phyloP scores from a whole-genome alignment of 2,113 vertebrate species.

The Ictalurus furcatus region DNA sequence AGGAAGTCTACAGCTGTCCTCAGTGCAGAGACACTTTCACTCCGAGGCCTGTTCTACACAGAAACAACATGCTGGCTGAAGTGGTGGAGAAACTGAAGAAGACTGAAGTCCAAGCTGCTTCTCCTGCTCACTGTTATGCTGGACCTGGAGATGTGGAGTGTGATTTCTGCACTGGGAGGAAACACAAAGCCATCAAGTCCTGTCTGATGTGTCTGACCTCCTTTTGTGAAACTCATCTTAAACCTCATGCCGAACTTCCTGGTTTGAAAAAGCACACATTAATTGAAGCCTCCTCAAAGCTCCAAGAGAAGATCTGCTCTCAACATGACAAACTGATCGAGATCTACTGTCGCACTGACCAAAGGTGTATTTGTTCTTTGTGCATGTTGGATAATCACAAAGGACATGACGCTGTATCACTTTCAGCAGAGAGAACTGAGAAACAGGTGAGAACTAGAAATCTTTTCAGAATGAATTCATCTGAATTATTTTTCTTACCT shows the following conservation, averaged over 20 bases:
- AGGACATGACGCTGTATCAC: no score
- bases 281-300: not conserved
- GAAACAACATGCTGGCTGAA: not conserved
- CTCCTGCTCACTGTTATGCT: not conserved
- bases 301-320: not conserved
- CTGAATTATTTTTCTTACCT: no score
- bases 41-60: no score
- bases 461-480: no score
- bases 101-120: not conserved
- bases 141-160: not conserved
- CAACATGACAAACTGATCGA: not conserved
- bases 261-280: not conserved
- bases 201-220: not conserved
- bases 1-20: no score
- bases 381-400: no score
- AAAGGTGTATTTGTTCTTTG: no score
- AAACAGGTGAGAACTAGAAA: no score
- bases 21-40: no score
- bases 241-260: not conserved
- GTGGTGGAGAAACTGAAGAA: not conserved
- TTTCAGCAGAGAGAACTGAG: no score
- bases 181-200: not conserved
- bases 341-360: no score
- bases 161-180: not conserved
- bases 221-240: not conserved